A percentile compares a stretch with the other conserved stretches of the same genome.
phyloP scores from a whole-genome alignment of 2,797 vertebrate species.

The Fringilla coelebs region DNA sequence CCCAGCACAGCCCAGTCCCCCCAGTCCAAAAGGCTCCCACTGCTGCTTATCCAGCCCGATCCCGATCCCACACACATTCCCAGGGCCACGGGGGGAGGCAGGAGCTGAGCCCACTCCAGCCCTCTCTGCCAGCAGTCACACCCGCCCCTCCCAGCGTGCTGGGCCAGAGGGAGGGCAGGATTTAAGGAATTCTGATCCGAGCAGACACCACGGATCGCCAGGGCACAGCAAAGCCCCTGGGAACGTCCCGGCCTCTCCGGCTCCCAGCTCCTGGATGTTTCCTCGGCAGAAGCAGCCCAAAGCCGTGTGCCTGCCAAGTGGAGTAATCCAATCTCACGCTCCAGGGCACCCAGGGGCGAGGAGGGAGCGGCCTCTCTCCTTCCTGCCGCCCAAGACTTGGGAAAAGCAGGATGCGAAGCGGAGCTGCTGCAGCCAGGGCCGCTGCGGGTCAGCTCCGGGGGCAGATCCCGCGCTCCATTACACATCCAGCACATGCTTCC shows the following conservation, averaged over 20 bases:
- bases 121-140: not conserved
- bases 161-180: not conserved
- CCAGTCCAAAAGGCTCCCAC: fast-evolving
- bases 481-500: not conserved
- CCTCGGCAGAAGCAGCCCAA: not conserved
- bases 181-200: not conserved
- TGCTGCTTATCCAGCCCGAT: fast-evolving
- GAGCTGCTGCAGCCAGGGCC: not conserved
- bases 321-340: slow-evolving; percentile 11
- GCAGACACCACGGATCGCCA: not conserved
- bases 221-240: not conserved
- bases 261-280: not conserved
- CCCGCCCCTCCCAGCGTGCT: not conserved
- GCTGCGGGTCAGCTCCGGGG: not conserved
- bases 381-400: not conserved
- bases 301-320: not conserved
- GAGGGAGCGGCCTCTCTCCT: not conserved
- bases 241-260: not conserved
- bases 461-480: not conserved
- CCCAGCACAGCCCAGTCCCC: not conserved
- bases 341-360: not conserved
- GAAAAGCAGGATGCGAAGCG: not conserved
- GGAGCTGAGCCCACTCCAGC: not conserved
- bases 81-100: fast-evolving
- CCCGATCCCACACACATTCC: not conserved